A percentile compares a stretch with the other conserved stretches of the same genome.
Conservation (phyloP, 2,797 vertebrate species). For the Sarcophilus harrisii region DNA sequence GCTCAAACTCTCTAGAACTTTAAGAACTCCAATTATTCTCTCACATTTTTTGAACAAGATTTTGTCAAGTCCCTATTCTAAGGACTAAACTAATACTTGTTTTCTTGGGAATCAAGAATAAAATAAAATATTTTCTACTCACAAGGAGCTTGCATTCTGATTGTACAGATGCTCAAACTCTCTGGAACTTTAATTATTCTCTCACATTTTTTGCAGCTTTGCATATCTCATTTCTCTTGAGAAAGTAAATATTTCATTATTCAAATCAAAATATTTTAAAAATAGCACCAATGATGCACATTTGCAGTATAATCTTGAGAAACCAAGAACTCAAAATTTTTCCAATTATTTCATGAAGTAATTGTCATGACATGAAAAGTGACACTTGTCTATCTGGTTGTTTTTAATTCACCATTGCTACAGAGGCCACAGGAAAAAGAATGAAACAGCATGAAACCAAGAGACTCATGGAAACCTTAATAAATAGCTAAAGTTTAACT, state of each 20-base stretch:
- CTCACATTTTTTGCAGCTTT: not conserved
- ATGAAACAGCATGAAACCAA: not conserved
- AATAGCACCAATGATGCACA: not conserved
- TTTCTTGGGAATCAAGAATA: not conserved
- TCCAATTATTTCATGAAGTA: not conserved
- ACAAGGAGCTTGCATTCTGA: not conserved
- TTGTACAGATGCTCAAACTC: not conserved
- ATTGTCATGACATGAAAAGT: not conserved
- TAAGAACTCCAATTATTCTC: not conserved
- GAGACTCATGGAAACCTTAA: not conserved
- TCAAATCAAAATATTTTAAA: not conserved
- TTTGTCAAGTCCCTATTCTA: not conserved
- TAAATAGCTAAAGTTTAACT: conserved; percentile 5
- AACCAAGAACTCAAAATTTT: not conserved
- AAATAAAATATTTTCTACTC: not conserved
- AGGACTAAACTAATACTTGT: not conserved
- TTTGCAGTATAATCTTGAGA: not conserved
- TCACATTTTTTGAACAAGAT: not conserved
- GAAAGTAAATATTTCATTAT: no score
- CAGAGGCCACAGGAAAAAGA: no score
- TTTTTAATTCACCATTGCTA: not conserved
- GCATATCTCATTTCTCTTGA: not conserved
- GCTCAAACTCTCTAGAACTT: not conserved
- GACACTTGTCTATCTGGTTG: not conserved
- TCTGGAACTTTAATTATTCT: not conserved